A percentile compares a stretch with the other conserved stretches of the same genome.
phyloP scores from a whole-genome alignment of 1,140 invertebrate species.

The Drosophila eugracilis region DNA sequence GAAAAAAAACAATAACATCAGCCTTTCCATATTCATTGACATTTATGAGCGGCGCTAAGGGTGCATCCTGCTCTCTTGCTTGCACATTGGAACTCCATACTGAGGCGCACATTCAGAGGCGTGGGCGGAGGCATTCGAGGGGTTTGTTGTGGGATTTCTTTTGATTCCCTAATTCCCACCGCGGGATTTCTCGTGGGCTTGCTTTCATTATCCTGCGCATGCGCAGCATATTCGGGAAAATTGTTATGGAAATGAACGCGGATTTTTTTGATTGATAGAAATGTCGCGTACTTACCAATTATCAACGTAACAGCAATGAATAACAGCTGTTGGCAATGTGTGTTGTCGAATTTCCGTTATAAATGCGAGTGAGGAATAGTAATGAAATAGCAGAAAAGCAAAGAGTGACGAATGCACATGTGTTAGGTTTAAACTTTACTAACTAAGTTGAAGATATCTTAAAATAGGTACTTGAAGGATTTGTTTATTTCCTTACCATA shows the following conservation, averaged over 20 bases:
- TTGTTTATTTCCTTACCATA: too few species aligned
- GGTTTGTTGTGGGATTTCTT: conserved; percentile 65
- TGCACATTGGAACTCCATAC: conserved; percentile 19
- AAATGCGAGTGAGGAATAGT: conserved; percentile 21
- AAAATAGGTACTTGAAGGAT: too few species aligned
- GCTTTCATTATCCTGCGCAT: conserved; percentile 60
- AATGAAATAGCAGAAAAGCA: conserved; percentile 6
- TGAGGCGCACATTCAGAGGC: conserved; percentile 8
- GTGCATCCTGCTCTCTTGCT: conserved; percentile 34
- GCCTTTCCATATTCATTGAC: conserved; percentile 71
- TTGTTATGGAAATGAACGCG: conserved; percentile 59
- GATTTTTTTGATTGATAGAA: conserved; percentile 49
- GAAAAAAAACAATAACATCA: conserved; percentile 28
- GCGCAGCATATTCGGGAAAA: conserved; percentile 66
- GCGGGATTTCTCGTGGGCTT: conserved; percentile 61
- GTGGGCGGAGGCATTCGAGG: conserved; percentile 31
- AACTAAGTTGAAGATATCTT: too few species aligned
- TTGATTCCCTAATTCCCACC: conserved; percentile 51
- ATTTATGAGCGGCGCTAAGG: conserved; percentile 82
- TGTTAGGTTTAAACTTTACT: not conserved
- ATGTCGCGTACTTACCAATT: conserved; percentile 26
- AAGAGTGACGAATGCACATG: conserved; percentile 20
- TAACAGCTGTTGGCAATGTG: conserved; percentile 71
- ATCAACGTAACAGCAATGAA: conserved; percentile 11
- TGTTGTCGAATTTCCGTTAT: conserved; percentile 39